These are phyloP conservation scores for Dipodomys spectabilis DNA, from an alignment of 2,113 vertebrate genomes.

Conservation along the genomic window DNA sequence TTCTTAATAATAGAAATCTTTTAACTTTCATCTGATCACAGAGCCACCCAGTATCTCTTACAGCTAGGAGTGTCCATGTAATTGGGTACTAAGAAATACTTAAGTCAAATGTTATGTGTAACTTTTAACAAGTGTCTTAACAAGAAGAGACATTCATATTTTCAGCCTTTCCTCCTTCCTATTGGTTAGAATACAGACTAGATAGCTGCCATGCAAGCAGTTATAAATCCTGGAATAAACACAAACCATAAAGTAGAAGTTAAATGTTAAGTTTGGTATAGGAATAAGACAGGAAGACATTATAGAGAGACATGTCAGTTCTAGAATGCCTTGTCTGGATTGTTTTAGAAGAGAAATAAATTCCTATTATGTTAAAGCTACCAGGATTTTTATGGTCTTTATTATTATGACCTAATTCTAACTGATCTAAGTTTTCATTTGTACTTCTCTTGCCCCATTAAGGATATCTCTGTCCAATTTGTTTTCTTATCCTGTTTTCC, in stretches of 20 bases:
- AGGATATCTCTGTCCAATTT: not conserved
- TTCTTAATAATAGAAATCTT: constrained; percentile 21
- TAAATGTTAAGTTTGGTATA: not conserved
- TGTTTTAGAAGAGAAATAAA: constrained; percentile 7
- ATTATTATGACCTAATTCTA: not conserved
- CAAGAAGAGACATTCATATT: not conserved
- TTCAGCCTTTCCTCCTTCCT: not conserved
- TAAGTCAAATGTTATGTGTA: not conserved
- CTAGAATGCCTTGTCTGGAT: not conserved
- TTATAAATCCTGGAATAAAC: not conserved
- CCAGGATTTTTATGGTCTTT: not conserved
- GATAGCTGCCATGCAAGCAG: not conserved
- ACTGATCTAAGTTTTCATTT: constrained; percentile 3
- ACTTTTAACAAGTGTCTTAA: not conserved
- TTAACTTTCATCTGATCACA: not conserved
- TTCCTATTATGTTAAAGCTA: not conserved
- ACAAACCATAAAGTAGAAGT: not conserved
- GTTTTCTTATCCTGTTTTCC: not conserved
- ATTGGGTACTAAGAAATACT: not conserved
- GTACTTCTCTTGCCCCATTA: not conserved
- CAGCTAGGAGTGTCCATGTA: not conserved
- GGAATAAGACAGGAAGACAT: not conserved
- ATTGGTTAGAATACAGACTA: not conserved
- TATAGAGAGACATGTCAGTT: not conserved
- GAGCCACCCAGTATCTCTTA: not conserved